Evolutionary conservation across 35 echinoderm and acorn worm species (phyloP).

Genomic region (Apostichopus californicus): DNA sequence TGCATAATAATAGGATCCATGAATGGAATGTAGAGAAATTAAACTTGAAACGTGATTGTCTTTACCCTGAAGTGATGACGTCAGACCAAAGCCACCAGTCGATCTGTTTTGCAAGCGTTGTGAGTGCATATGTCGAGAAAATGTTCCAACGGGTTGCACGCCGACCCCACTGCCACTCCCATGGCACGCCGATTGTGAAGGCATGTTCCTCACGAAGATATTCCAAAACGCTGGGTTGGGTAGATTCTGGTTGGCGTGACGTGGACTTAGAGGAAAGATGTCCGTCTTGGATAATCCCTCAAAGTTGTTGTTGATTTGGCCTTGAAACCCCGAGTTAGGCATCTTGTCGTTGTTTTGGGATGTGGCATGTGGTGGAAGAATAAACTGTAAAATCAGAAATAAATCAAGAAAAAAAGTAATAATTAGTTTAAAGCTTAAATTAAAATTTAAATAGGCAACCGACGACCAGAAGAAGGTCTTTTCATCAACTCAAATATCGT

Average conservation of each 20-base stretch:
- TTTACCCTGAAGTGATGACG: background rate
- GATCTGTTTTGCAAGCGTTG: background rate
- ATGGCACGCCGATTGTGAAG: background rate
- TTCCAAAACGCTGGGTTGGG: constrained; percentile 89
- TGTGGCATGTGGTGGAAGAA: background rate
- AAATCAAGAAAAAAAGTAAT: background rate
- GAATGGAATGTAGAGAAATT: too few species aligned
- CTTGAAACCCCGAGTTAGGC: constrained; percentile 98
- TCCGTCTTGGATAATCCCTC: constrained; percentile 66
- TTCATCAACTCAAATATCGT: too few species aligned
- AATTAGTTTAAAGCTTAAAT: too few species aligned
- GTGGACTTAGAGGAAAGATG: constrained; percentile 62
- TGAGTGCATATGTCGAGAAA: constrained; percentile 39
- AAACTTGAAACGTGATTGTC: too few species aligned
- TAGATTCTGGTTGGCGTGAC: constrained; percentile 68
- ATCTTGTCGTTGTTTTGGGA: constrained; percentile 45
- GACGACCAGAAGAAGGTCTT: too few species aligned
- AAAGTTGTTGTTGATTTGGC: constrained; percentile 86
- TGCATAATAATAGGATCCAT: too few species aligned
- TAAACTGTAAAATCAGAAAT: constrained; percentile 1
- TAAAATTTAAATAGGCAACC: too few species aligned
- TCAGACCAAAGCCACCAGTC: background rate
- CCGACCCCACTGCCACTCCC: too few species aligned
- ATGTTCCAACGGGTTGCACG: background rate
- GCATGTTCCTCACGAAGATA: constrained; percentile 59